These are phyloP conservation scores for Ondatra zibethicus DNA, from an alignment of 2,113 vertebrate species.

Conservation along the genomic window DNA sequence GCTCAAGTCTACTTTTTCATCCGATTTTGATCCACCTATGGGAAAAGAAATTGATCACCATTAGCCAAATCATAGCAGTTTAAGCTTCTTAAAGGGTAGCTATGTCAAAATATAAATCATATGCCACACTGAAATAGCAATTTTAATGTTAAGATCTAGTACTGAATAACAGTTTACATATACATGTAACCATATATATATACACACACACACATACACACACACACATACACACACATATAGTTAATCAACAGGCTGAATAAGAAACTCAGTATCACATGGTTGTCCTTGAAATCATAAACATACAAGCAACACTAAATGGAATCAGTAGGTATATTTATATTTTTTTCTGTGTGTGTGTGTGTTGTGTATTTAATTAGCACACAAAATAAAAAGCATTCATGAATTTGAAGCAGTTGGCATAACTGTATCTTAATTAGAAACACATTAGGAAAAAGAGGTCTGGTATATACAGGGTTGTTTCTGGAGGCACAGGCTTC, in stretches of 20 bases:
- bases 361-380: not conserved
- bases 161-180: not conserved
- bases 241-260: not conserved
- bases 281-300: not conserved
- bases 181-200: not conserved
- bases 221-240: too few species aligned
- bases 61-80: slow-evolving; percentile 44
- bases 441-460: not conserved
- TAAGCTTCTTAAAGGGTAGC: slow-evolving; percentile 58
- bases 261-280: not conserved
- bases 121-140: not conserved
- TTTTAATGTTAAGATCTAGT: slow-evolving; percentile 1
- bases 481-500: not conserved
- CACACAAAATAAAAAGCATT: not conserved
- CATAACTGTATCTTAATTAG: not conserved
- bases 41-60: slow-evolving; percentile 70
- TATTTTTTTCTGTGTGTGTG: not conserved
- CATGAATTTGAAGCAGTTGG: not conserved
- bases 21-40: slow-evolving; percentile 94
- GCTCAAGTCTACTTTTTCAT: slow-evolving; percentile 97
- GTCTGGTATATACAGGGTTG: not conserved
- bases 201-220: too few species aligned
- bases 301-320: not conserved
- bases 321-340: not conserved
- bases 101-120: slow-evolving; percentile 53